Evolutionary conservation across 1,140 invertebrate species (phyloP), one percentile per base, ranked within the genome.

Genomic region (Philotrypesis tridentata): DNA sequence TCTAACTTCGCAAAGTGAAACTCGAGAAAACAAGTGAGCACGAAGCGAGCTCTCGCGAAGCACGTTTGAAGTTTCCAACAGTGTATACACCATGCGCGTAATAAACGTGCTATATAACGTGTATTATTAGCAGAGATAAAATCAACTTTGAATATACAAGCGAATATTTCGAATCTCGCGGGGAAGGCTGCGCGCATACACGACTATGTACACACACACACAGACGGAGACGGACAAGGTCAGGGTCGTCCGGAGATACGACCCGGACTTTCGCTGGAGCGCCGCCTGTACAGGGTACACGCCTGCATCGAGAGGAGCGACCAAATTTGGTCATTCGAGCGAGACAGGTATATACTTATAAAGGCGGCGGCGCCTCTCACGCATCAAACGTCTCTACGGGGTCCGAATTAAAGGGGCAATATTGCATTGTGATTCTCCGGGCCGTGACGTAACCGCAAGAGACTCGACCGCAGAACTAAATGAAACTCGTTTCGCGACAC

Each of bases 361-460:
- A 37, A 9, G 33, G 9, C 6, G 43, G 48, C 48, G 48, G 48
- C 48, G 2, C 48, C 48, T 55, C 48, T n/a, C 21, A 17, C 21
- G 48, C 48, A 21, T 55, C 48, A 55, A 55, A 55, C n/a, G n/a
- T n/a, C 17, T 55, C 48, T 21, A n/a, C 21, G 48, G 43, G 5
- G 17, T 17, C 4, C 48, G 48, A 55, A 55, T 55, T 17, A 37
- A 37, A 37, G 33, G 33, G 33, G 9, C 9, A 37, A 37, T 37
- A 37, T 37, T 37, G 9, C 9, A 37, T 37, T 37, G 3, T 37
- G 33, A n/a, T 55, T 55, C 48, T 11, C 23, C 27, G 7, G 61
- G 27, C 11, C 11, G 6, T 70, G 68, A 70, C 68, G 68, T 37
- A 70, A 70, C 68, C 68, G 31, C 68, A 70, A 17, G 65, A 70